Evolutionary conservation across 2,113 vertebrate species (phyloP), one percentile per base, ranked within the genome.

Genomic region (Mesoclemmys tuberculata): DNA sequence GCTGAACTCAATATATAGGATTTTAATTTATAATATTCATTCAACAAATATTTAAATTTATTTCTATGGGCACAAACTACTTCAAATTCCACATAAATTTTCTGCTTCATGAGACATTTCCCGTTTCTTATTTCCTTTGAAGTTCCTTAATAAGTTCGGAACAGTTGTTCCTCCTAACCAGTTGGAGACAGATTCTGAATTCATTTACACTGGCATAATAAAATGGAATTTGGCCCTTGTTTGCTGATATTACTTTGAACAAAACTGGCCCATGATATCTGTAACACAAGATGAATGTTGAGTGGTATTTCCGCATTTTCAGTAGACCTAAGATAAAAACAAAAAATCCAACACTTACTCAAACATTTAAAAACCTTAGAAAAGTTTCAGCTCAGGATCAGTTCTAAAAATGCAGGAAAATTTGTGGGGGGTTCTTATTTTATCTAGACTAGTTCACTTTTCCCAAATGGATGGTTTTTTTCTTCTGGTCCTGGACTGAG

Each of bases 1-100:
- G 61, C 82, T 95, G 82, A 96, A 87, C 82, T 93, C 71, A 64
- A 10, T 81, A 87, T 85, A 75, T 90, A 86, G 84, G 85, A 92
- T 93, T 95, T 97, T 95, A 80, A 93, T 94, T 90, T 90, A 84
- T 5, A 75, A 0, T 92, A 95, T 89, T 94, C 79, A 91, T 75
- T 90, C 61, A 93, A 84, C 13, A 93, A 95, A 90, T 87, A 93
- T 90, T 97, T 96, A 82, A 93, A 24, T 90, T 92, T 52, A 75
- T 21, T 24, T 75, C 38, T 75, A 38, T 75, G 91, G 44, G 80
- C 82, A 85, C 44, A 92, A 94, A 87, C 48, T 95, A 61, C 80
- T 77, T 92, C 80, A 91, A 94, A 87, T 71, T 87, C 71, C 35
- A 16, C 89, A 87, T 87, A 93, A 91, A 83, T 35, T 44, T 94